Evolutionary conservation across 2,888 invertebrate genomes (phyloP).

Genomic region (Cheilosia impressa): DNA sequence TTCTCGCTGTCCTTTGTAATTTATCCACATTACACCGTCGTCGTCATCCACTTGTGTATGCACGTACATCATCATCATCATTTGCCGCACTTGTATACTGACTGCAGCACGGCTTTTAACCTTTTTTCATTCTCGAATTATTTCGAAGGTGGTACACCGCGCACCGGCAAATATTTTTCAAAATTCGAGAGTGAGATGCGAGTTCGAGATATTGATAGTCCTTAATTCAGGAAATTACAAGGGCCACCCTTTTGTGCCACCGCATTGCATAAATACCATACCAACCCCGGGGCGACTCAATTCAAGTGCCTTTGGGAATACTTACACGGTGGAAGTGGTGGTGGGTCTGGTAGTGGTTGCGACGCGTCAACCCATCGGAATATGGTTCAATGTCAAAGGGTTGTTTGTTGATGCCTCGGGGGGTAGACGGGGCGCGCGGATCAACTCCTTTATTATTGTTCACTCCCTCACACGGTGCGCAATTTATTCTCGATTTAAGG

Average conservation of each 20-base stretch:
- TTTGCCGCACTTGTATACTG: background rate
- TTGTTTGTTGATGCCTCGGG: conserved; percentile 42
- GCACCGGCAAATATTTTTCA: conserved; percentile 20
- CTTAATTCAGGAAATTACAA: conserved; percentile 70
- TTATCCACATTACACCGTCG: conserved; percentile 44
- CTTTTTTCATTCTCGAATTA: conserved; percentile 19
- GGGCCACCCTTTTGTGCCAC: conserved; percentile 58
- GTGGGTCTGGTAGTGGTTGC: background rate
- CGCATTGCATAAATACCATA: conserved; percentile 11
- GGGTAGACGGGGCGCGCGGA: background rate
- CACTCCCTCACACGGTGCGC: conserved; percentile 58
- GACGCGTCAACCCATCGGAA: conserved; percentile 33
- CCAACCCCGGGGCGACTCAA: conserved; percentile 56
- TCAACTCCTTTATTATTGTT: conserved; percentile 37
- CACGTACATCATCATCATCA: conserved; percentile 13
- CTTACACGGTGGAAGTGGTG: background rate
- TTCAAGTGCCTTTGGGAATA: conserved; percentile 36
- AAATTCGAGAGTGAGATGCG: conserved; percentile 46
- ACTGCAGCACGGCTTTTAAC: background rate
- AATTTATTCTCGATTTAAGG: conserved; percentile 73
- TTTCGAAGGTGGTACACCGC: conserved; percentile 1
- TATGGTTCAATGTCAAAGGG: conserved; percentile 75
- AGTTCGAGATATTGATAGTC: conserved; percentile 61
- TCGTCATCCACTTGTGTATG: conserved; percentile 1
- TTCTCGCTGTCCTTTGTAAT: conserved; percentile 51